Base-by-base conservation (phyloP, 2,113 vertebrate species). In the Probosciger aterrimus region DNA sequence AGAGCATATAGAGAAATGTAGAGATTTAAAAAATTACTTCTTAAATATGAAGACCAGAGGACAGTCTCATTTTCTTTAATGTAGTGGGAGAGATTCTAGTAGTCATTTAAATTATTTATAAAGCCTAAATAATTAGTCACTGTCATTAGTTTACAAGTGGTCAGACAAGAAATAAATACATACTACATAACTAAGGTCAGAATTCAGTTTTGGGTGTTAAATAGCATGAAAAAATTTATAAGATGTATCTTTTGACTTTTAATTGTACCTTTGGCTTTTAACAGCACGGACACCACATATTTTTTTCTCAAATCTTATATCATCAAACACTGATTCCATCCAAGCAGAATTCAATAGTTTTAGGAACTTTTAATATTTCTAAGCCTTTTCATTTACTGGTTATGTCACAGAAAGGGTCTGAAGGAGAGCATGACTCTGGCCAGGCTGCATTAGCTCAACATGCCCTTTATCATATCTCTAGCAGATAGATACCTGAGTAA, bases 401-500 rank as follows among this genome's bases (percentile, higher is more conserved):
- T 65, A 18, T 75, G 28, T 14, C 35, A 64, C 0, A 1, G 53
- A 0, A 2, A 50, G 9, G 22, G 13, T 35, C 43, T 70, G 33
- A 47, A 70, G 43, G 20, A 63, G 44, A 24, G 31, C 30, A 20
- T 46, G 43, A 47, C 64, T 16, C 37, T 79, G 50, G 7, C 35
- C 25, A 33, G 43, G 19, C 55, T 75, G 30, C 7, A 11, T 37
- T 37, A 62, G 25, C 23, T 47, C 35, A 71, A 28, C 16, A 0
- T 10, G 11, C 5, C 15, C 22, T 18, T 30, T 41, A 16, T 11
- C 13, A 7, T n/a, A 27, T 28, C 47, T 57, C 27, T 37, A 47
- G 31, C 0, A 60, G 30, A 39, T 8, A 60, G 30, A 39, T 8
- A 35, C 4, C 15, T 28, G 22, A 25, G 5, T 9, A 10, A 39